Percentiles rank a stretch among this genome's conserved stretches.
Evolutionary conservation across 1,140 invertebrate species (phyloP).

Genomic region (Platyscapa corneri): DNA sequence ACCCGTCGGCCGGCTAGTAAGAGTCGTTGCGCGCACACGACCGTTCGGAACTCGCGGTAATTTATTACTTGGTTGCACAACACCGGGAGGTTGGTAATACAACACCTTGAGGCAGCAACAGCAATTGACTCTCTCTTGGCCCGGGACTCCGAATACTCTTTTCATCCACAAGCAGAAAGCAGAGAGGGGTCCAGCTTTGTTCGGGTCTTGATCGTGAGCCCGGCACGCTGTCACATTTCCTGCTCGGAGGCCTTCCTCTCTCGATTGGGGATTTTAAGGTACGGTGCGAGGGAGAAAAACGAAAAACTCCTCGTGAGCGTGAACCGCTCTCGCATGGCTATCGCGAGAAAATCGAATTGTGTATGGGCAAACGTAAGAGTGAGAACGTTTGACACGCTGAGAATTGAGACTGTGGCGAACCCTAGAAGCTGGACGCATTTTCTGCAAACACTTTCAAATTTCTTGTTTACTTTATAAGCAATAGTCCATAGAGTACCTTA

Average conservation of each 20-base stretch:
- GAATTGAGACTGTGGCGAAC: too few species aligned
- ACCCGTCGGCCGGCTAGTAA: not conserved
- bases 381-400: not conserved
- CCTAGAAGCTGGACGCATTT: too few species aligned
- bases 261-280: not conserved
- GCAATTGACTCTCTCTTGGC: not conserved
- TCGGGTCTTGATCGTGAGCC: not conserved
- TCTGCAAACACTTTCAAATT: too few species aligned
- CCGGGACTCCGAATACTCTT: not conserved
- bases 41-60: slow-evolving; percentile 37
- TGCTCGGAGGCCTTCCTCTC: not conserved
- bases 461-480: too few species aligned
- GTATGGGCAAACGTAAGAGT: not conserved
- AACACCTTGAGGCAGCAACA: too few species aligned
- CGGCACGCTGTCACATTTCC: not conserved
- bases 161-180: not conserved
- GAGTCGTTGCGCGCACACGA: not conserved
- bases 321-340: not conserved
- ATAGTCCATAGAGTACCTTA: too few species aligned
- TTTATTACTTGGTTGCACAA: slow-evolving; percentile 42
- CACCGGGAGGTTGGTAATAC: not conserved
- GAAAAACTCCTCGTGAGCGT: not conserved
- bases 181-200: not conserved
- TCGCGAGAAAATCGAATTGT: slow-evolving; percentile 17
- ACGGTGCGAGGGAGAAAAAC: not conserved